Evolutionary conservation across 2,113 vertebrate species (phyloP).

Genomic region (Scomber colias): DNA sequence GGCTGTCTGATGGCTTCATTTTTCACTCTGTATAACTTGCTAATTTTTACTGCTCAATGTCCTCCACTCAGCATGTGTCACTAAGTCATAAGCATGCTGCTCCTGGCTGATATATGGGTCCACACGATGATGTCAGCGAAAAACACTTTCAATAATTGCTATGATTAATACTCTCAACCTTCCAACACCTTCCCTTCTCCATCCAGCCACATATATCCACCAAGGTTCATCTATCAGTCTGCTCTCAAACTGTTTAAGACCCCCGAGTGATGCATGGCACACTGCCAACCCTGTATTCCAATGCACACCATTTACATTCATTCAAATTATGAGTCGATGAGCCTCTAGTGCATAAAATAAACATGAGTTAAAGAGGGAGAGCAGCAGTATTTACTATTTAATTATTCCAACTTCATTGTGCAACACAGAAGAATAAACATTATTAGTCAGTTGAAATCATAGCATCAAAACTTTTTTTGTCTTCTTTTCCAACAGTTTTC

Average conservation of each 20-base stretch:
- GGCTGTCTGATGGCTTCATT: slow-evolving; percentile 76
- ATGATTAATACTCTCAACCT: slow-evolving; percentile 96
- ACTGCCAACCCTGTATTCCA: slow-evolving; percentile 90
- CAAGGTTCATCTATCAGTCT: slow-evolving; percentile 94
- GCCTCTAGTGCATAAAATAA: slow-evolving; percentile 91
- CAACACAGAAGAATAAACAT: slow-evolving; percentile 16
- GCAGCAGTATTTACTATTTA: slow-evolving; percentile 88
- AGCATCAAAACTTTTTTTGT: background rate
- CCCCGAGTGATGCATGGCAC: slow-evolving; percentile 92
- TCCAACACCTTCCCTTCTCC: slow-evolving; percentile 91
- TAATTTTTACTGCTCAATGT: slow-evolving; percentile 84
- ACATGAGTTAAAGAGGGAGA: slow-evolving; percentile 89
- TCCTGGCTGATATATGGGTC: slow-evolving; percentile 90
- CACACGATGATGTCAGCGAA: slow-evolving; percentile 91
- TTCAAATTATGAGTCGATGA: slow-evolving; percentile 92
- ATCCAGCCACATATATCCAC: slow-evolving; percentile 83
- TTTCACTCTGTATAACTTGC: slow-evolving; percentile 80
- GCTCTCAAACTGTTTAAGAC: slow-evolving; percentile 93
- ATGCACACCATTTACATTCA: slow-evolving; percentile 91
- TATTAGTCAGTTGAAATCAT: slow-evolving; percentile 46
- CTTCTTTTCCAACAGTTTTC: slow-evolving; percentile 18
- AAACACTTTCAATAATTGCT: slow-evolving; percentile 98
- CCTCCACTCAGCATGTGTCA: slow-evolving; percentile 76
- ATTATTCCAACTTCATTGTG: slow-evolving; percentile 88
- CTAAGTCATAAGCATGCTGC: slow-evolving; percentile 88